Conservation (phyloP, 2,888 invertebrate species). For the Mimas tiliae region DNA sequence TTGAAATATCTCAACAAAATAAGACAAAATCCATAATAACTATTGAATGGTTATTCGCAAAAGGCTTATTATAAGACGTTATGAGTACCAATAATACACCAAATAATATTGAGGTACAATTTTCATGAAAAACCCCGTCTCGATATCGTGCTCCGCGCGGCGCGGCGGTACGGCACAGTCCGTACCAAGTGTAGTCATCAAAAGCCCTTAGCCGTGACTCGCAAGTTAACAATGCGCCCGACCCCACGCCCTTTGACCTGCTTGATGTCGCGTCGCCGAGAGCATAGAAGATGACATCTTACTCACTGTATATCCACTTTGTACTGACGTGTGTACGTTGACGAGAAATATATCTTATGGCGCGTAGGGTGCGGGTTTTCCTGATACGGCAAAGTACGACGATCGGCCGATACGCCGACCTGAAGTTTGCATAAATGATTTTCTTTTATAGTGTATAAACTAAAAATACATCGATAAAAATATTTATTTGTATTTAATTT, state of each 20-base stretch:
- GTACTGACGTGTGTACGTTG: constrained; percentile 12
- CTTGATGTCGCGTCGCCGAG: constrained; percentile 73
- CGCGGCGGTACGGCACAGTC: constrained; percentile 37
- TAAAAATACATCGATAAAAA: too few species aligned
- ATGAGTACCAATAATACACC: not conserved
- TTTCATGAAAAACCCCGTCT: not conserved
- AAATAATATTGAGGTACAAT: not conserved
- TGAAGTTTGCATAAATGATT: not conserved
- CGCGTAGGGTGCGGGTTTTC: not conserved
- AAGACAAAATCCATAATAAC: not conserved
- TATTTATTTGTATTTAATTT: too few species aligned
- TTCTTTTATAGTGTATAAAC: not conserved
- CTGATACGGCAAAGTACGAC: too few species aligned
- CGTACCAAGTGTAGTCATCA: constrained; percentile 69
- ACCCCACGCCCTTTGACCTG: constrained; percentile 76
- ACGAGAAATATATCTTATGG: not conserved
- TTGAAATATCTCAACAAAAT: not conserved
- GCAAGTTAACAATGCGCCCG: constrained; percentile 78
- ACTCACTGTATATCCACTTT: constrained; percentile 50
- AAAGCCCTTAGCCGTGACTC: constrained; percentile 76
- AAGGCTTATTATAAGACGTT: not conserved
- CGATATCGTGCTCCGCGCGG: constrained; percentile 39
- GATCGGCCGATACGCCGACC: too few species aligned
- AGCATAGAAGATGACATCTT: constrained; percentile 71
- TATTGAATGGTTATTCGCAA: not conserved